Percentiles rank a stretch among this genome's conserved stretches.
phyloP scores from a whole-genome alignment of 2,113 vertebrate species.

The Pomatorhinus ruficollis region DNA sequence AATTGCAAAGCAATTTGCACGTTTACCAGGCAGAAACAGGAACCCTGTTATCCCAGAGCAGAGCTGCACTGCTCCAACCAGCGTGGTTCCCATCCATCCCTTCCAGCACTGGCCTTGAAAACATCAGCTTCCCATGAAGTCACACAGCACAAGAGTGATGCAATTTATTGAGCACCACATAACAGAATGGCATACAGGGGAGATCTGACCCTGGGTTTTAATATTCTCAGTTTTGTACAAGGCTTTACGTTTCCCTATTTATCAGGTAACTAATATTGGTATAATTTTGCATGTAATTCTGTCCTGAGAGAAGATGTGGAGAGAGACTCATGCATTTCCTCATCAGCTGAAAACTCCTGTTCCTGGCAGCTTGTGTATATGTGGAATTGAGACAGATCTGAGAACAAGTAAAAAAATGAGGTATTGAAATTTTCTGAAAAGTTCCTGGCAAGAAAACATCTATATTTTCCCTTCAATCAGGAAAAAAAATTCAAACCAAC shows the following conservation, averaged over 20 bases:
- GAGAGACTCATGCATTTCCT: fast-evolving
- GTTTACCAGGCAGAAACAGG: neutral
- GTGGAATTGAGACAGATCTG: neutral
- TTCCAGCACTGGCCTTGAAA: neutral
- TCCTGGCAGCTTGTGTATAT: too few relatives aligned
- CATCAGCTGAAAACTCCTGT: neutral
- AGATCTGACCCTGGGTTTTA: neutral
- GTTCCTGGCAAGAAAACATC: neutral
- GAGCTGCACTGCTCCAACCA: neutral
- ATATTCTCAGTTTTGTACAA: neutral
- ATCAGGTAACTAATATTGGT: neutral
- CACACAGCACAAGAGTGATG: neutral
- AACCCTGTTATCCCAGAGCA: fast-evolving
- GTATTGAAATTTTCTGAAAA: neutral
- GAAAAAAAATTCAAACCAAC: too few relatives aligned
- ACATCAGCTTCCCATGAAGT: neutral
- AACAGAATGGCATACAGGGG: fast-evolving
- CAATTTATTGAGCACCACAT: neutral
- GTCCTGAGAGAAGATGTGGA: neutral
- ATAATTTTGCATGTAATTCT: neutral
- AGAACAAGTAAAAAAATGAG: neutral
- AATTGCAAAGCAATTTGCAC: neutral
- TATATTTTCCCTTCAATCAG: neutral
- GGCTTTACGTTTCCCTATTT: neutral
- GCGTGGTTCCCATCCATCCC: fast-evolving